Conservation (phyloP, 2,797 vertebrate species). For the Sebastes baramenuke region DNA sequence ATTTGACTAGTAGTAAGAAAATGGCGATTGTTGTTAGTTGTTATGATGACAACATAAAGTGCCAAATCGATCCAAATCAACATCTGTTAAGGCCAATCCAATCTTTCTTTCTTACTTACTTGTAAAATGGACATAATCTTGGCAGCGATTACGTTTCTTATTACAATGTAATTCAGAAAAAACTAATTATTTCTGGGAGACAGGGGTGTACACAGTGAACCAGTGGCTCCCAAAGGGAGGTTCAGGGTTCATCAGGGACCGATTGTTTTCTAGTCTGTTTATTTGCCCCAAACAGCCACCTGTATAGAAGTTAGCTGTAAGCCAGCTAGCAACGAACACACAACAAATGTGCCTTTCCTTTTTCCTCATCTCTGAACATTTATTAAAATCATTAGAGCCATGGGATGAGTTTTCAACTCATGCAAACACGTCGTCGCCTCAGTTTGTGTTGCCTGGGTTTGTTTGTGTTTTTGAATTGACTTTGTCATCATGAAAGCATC, state of each 20-base stretch:
- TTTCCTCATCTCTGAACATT: not conserved
- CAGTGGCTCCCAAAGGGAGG: not conserved
- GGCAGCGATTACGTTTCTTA: not conserved
- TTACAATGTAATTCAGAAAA: not conserved
- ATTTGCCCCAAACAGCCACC: not conserved
- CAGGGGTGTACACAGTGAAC: not conserved
- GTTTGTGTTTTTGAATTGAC: not conserved
- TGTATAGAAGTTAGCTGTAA: not conserved
- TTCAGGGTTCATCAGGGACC: not conserved
- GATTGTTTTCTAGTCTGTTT: not conserved
- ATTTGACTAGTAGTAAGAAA: too few relatives aligned
- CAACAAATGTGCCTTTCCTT: not conserved
- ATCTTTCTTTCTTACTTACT: too few relatives aligned
- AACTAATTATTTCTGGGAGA: not conserved
- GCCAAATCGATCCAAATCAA: too few relatives aligned
- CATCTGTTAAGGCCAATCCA: too few relatives aligned
- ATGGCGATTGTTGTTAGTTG: too few relatives aligned
- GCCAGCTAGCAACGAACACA: not conserved
- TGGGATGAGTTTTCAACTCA: not conserved
- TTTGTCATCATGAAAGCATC: not conserved
- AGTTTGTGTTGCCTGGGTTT: not conserved
- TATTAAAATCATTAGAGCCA: not conserved
- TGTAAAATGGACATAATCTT: not conserved
- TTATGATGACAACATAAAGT: too few relatives aligned
- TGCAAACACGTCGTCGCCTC: accelerated